These are phyloP conservation scores for Dolichomitus sp. DNA, from an alignment of 2,888 invertebrate species.

Conservation along the genomic window DNA sequence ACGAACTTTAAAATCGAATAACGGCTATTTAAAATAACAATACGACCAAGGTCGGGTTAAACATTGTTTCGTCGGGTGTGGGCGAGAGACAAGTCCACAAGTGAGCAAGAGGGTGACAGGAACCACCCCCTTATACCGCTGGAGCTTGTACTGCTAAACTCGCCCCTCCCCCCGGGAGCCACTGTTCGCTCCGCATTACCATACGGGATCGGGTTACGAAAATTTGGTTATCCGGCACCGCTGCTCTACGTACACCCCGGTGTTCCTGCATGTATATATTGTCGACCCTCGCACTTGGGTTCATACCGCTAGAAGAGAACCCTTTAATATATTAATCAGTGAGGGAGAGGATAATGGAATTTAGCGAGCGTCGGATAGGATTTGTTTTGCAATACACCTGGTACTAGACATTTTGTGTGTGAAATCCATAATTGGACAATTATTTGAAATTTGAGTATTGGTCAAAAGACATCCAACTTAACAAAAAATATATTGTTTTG, in stretches of 20 bases:
- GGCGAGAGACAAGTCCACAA: conserved; percentile 32
- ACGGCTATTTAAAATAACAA: conserved; percentile 86
- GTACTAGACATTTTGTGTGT: background rate
- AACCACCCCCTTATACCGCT: conserved; percentile 21
- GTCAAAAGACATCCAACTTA: background rate
- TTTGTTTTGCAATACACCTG: conserved; percentile 45
- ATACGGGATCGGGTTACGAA: conserved; percentile 86
- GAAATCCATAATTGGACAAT: background rate
- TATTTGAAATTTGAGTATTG: background rate
- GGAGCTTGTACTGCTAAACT: conserved; percentile 69
- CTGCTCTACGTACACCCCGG: conserved; percentile 66
- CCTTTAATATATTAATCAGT: conserved; percentile 74
- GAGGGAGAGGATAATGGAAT: conserved; percentile 67
- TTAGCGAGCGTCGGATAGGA: conserved; percentile 43
- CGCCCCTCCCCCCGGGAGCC: conserved; percentile 65
- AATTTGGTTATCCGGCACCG: conserved; percentile 82
- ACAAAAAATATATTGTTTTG: background rate
- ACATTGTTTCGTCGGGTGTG: conserved; percentile 81
- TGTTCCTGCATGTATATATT: conserved; percentile 23
- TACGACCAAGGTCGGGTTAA: conserved; percentile 82
- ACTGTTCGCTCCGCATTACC: conserved; percentile 76
- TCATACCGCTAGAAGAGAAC: conserved; percentile 50
- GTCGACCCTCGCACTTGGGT: conserved; percentile 47
- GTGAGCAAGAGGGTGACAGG: conserved; percentile 48
- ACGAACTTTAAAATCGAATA: conserved; percentile 86